Evolutionary conservation across 2,797 vertebrate genomes (phyloP), one percentile per base, ranked within the genome.

Genomic region (Salmo trutta): DNA sequence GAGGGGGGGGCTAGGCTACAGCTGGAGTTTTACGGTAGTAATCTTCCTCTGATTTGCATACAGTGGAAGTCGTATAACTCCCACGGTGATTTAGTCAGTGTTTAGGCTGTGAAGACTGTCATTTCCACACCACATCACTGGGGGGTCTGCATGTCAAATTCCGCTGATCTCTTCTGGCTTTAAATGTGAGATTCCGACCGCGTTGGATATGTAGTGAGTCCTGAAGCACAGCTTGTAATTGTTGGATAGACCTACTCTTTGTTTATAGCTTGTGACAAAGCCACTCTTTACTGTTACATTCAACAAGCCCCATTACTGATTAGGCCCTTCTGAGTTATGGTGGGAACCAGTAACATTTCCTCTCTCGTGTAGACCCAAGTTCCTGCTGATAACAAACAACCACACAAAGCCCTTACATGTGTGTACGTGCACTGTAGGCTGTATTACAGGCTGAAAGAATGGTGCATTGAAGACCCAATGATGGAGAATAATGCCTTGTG

Each of bases 321-420:
- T 91, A 90, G 84, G 62, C 17, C 19, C 74, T 59, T 76, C 85
- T 91, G 90, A 91, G 87, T 90, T 90, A 91, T 89, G 89, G 91
- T 92, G 89, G 88, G 89, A 92, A 91, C 89, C 83, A 88, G 88
- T 81, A 83, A 86, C 84, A 83, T 72, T 91, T 91, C 91, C 91
- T 91, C 84, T 86, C 87, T 87, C 78, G 53, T 81, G 84, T 68
- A 80, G 88, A 84, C 84, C 66, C 56, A 14, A 81, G 88, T 92
- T 91, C 91, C 91, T 91, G 89, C 86, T 90, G 90, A 92, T 92
- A 92, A 92, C 89, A 86, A 83, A 83, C 84, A 76, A 77, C 76
- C 16, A 71, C 83, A 86, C 87, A 85, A 81, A 88, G 85, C 83
- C 76, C 71, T 67, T 2, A 1, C 65, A 78, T 84, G 74, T 71